Percentiles rank a stretch among this genome's conserved stretches.
Conservation (phyloP, 1,140 invertebrate genomes). For the Drosophila saltans region DNA sequence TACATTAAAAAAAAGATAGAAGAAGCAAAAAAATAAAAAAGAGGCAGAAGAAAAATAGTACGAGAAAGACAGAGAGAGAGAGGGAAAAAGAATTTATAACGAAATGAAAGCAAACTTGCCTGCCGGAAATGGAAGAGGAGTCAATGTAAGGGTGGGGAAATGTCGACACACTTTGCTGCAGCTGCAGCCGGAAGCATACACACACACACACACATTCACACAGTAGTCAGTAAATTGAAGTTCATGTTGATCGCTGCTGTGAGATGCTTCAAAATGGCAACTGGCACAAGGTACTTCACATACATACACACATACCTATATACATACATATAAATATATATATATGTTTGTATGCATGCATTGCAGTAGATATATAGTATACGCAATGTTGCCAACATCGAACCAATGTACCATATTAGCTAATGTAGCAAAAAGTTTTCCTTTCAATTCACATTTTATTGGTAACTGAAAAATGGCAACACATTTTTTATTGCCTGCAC, state of each 20-base stretch:
- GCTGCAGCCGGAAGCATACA: constrained; percentile 58
- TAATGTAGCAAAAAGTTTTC: constrained; percentile 53
- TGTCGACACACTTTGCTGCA: constrained; percentile 71
- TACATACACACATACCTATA: background rate
- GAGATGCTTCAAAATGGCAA: constrained; percentile 53
- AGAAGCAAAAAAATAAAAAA: constrained; percentile 6
- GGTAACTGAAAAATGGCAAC: constrained; percentile 19
- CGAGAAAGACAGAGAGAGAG: background rate
- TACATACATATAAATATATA: too few species aligned
- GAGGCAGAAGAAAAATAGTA: constrained; percentile 5
- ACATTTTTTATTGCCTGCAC: constrained; percentile 26
- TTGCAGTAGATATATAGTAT: constrained; percentile 45
- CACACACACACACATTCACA: background rate
- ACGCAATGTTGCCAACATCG: constrained; percentile 54
- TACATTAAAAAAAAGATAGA: constrained; percentile 57
- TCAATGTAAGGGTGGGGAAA: background rate
- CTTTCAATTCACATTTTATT: constrained; percentile 23
- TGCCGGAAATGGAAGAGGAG: constrained; percentile 71
- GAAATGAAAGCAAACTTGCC: constrained; percentile 37
- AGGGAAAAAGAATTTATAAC: constrained; percentile 3
- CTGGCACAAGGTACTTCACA: constrained; percentile 61
- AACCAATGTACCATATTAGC: constrained; percentile 54
- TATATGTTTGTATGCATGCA: constrained; percentile 11
- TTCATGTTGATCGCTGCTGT: constrained; percentile 69
- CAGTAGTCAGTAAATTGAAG: constrained; percentile 70